Percentiles rank a stretch among this genome's conserved stretches.
phyloP scores from a whole-genome alignment of 2,888 invertebrate species.

The Drosophila neoperkinsi region DNA sequence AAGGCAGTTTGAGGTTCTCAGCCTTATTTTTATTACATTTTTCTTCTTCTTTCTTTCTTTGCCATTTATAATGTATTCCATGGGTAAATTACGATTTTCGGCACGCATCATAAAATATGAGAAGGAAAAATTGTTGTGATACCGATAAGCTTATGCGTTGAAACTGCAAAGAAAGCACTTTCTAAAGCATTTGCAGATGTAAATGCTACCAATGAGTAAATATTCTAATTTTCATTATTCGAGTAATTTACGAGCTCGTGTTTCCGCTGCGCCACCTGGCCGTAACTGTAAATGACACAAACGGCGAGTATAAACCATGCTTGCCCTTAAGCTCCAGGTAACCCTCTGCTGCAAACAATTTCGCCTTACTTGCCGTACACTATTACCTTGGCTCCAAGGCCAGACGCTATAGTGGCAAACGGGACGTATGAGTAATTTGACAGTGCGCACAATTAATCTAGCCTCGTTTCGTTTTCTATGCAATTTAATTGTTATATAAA shows the following conservation, averaged over 20 bases:
- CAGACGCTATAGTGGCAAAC: constrained; percentile 17
- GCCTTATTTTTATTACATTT: background rate
- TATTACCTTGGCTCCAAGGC: background rate
- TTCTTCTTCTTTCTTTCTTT: background rate
- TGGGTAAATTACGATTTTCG: constrained; percentile 35
- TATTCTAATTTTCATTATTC: constrained; percentile 79
- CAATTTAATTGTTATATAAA: constrained; percentile 73
- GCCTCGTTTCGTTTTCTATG: constrained; percentile 23
- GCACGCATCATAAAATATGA: constrained; percentile 10
- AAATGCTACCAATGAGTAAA: constrained; percentile 62
- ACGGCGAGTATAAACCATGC: constrained; percentile 35
- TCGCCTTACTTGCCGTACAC: background rate
- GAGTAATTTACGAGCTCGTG: constrained; percentile 71
- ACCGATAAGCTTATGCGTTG: background rate
- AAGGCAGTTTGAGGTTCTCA: background rate
- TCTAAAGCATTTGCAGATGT: constrained; percentile 7
- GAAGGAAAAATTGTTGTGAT: too few species aligned
- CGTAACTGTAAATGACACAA: constrained; percentile 44
- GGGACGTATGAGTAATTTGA: constrained; percentile 76
- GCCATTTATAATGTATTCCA: constrained; percentile 32
- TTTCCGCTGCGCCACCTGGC: constrained; percentile 59
- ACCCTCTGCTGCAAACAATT: background rate
- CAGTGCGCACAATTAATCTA: constrained; percentile 69
- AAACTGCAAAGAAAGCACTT: constrained; percentile 35
- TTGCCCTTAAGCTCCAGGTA: constrained; percentile 36